Conservation (phyloP, 2,888 invertebrate genomes). For the Perdita meconis region DNA sequence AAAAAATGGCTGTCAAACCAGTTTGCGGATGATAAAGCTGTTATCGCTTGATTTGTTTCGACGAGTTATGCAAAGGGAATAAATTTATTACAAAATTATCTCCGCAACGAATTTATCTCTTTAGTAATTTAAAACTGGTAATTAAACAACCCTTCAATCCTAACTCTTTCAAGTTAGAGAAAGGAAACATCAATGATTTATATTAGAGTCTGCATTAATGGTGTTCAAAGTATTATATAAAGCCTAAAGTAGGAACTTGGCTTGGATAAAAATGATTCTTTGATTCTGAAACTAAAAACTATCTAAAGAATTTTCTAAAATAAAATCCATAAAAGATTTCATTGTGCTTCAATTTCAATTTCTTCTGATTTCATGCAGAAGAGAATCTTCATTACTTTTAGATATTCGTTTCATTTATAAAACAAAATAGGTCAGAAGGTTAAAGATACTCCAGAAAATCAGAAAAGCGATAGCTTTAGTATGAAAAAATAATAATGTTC, state of each 20-base stretch:
- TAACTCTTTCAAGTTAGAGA: background rate
- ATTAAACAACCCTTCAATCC: slow-evolving; percentile 22
- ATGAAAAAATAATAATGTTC: too few relatives aligned
- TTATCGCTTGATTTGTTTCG: slow-evolving; percentile 53
- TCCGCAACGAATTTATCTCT: slow-evolving; percentile 39
- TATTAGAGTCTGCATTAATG: background rate
- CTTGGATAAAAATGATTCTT: background rate
- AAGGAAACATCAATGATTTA: slow-evolving; percentile 24
- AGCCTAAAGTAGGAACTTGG: background rate
- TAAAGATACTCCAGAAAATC: too few relatives aligned
- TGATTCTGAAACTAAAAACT: too few relatives aligned
- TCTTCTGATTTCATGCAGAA: too few relatives aligned
- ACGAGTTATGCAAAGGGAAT: slow-evolving; percentile 57
- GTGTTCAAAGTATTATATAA: background rate
- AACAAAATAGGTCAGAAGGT: too few relatives aligned
- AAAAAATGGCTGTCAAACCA: slow-evolving; percentile 39
- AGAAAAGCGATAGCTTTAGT: too few relatives aligned
- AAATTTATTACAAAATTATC: slow-evolving; percentile 39
- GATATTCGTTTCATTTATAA: too few relatives aligned
- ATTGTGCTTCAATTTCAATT: too few relatives aligned
- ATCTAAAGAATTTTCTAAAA: too few relatives aligned
- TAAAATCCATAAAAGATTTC: too few relatives aligned
- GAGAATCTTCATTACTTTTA: too few relatives aligned
- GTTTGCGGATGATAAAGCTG: slow-evolving; percentile 50
- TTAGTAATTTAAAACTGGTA: slow-evolving; percentile 37